A percentile compares a stretch with the other conserved stretches of the same genome.
phyloP scores from a whole-genome alignment of 2,113 vertebrate genomes.

The Platichthys flesus region DNA sequence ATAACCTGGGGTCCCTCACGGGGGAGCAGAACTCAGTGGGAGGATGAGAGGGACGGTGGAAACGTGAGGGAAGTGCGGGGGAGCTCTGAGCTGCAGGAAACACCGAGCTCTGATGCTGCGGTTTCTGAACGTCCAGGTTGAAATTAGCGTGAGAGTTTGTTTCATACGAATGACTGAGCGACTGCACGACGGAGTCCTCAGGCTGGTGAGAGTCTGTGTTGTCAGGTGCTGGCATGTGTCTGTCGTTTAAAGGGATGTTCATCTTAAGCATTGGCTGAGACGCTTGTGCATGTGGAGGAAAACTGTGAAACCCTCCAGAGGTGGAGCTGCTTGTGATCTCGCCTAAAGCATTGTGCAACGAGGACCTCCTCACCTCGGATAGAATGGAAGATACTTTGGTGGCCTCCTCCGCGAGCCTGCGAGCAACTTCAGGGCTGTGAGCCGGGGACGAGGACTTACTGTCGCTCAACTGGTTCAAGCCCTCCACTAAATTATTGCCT shows the following conservation, averaged over 20 bases:
- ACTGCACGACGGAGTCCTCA: slow-evolving; percentile 25
- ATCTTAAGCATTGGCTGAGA: slow-evolving; percentile 72
- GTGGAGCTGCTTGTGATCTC: slow-evolving; percentile 39
- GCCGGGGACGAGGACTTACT: slow-evolving; percentile 70
- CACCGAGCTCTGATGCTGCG: slow-evolving; percentile 38
- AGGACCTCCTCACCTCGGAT: slow-evolving; percentile 65
- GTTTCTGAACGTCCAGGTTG: slow-evolving; percentile 27
- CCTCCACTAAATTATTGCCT: slow-evolving; percentile 69
- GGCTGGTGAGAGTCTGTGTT: slow-evolving; percentile 66
- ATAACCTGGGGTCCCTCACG: slow-evolving; percentile 77
- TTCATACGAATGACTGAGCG: slow-evolving; percentile 25
- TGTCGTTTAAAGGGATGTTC: slow-evolving; percentile 83
- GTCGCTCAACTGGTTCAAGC: slow-evolving; percentile 82
- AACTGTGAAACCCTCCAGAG: slow-evolving; percentile 35
- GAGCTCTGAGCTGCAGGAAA: slow-evolving; percentile 48
- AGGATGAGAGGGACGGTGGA: slow-evolving; percentile 67
- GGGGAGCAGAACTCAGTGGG: slow-evolving; percentile 78
- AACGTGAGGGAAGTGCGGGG: slow-evolving; percentile 70
- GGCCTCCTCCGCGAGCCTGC: slow-evolving; percentile 73
- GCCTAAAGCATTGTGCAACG: slow-evolving; percentile 66
- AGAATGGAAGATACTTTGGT: slow-evolving; percentile 74
- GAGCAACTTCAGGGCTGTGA: slow-evolving; percentile 74
- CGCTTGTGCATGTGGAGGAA: slow-evolving; percentile 67
- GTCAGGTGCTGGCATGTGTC: slow-evolving; percentile 58
- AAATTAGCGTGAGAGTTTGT: slow-evolving; percentile 41